These are phyloP conservation scores for Venustoraphidia nigricollis DNA, from an alignment of 2,888 invertebrate species.

Conservation along the genomic window DNA sequence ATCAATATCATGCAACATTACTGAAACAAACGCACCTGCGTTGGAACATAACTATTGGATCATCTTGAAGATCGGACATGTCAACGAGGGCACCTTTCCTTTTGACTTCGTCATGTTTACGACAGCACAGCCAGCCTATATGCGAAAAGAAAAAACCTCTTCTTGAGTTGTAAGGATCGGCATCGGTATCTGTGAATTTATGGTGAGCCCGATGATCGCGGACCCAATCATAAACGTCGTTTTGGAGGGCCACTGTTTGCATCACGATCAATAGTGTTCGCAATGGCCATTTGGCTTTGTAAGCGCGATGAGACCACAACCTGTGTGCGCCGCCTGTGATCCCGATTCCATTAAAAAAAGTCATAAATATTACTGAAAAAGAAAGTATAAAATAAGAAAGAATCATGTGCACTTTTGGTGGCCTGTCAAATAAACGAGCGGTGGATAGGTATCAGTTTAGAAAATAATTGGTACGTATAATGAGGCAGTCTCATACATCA, in stretches of 20 bases:
- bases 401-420: neutral
- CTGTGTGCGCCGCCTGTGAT: conserved; percentile 91
- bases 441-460: too few relatives aligned
- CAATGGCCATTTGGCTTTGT: conserved; percentile 79
- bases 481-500: too few relatives aligned
- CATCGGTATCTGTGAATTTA: conserved; percentile 78
- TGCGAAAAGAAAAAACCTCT: conserved; percentile 93
- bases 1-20: too few relatives aligned
- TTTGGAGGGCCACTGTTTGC: conserved; percentile 52
- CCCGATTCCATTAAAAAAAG: conserved; percentile 54
- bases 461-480: too few relatives aligned
- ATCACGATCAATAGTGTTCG: conserved; percentile 61
- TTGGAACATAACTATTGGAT: conserved; percentile 76
- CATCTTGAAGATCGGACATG: conserved; percentile 69
- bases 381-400: neutral
- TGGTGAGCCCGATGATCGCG: conserved; percentile 75
- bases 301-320: conserved; percentile 84
- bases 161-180: conserved; percentile 77
- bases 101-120: conserved; percentile 78
- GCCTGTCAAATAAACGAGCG: too few relatives aligned
- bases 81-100: conserved; percentile 69
- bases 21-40: conserved; percentile 44
- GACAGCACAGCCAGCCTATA: conserved; percentile 81
- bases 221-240: conserved; percentile 77
- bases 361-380: conserved; percentile 18